phyloP scores from a whole-genome alignment of 2,888 invertebrate genomes.

The Oligia latruncula region DNA sequence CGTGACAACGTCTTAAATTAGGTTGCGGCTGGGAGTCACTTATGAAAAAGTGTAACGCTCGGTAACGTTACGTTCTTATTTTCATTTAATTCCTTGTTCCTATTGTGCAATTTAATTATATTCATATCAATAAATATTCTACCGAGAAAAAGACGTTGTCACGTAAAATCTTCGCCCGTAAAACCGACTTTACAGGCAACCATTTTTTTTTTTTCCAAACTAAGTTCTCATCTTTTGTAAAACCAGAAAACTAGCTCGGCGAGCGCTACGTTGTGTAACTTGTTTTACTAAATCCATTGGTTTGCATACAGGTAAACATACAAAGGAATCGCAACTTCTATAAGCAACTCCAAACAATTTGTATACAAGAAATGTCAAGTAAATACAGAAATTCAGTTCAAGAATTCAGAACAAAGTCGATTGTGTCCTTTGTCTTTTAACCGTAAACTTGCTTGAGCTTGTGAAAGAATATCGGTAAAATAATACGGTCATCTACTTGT shows the following conservation, averaged over 20 bases:
- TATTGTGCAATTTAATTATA: too few species aligned
- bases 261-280: neutral
- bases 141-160: too few species aligned
- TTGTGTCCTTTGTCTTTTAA: constrained; percentile 6
- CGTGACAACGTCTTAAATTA: too few species aligned
- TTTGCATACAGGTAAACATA: neutral
- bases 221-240: neutral
- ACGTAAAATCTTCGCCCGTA: too few species aligned
- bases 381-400: constrained; percentile 2
- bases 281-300: neutral
- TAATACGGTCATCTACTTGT: constrained; percentile 15
- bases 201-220: neutral
- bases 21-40: too few species aligned
- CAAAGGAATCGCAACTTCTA: neutral
- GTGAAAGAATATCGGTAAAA: constrained; percentile 7
- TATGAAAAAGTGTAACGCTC: too few species aligned
- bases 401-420: constrained; percentile 12
- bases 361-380: neutral
- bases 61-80: too few species aligned
- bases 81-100: too few species aligned
- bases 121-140: too few species aligned
- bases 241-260: neutral
- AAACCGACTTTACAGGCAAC: too few species aligned
- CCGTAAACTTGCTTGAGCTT: constrained; percentile 7
- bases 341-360: neutral